These are phyloP conservation scores for Phrixothrix hirtus DNA, from an alignment of 2,888 invertebrate species.

Conservation along the genomic window DNA sequence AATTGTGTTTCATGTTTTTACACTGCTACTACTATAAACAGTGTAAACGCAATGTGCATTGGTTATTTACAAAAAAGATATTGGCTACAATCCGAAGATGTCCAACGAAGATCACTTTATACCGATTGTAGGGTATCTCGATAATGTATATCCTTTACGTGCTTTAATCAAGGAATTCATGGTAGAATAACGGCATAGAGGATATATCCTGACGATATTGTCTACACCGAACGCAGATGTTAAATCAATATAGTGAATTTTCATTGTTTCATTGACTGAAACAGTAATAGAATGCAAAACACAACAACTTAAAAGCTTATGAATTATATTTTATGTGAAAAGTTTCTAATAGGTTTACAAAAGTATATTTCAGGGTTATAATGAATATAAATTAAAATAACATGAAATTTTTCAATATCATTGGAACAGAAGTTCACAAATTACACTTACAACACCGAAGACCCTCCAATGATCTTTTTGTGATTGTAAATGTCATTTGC, in stretches of 20 bases:
- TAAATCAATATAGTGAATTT: conserved; percentile 43
- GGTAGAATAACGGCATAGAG: conserved; percentile 38
- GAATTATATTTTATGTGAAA: background rate
- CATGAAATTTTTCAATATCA: no score
- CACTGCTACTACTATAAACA: conserved; percentile 14
- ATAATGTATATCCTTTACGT: conserved; percentile 51
- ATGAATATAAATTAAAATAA: no score
- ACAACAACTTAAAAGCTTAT: no score
- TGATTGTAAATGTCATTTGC: no score
- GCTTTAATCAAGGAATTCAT: conserved; percentile 50
- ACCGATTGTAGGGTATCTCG: conserved; percentile 40
- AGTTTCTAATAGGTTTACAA: no score
- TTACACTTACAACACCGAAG: no score
- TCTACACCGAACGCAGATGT: conserved; percentile 42
- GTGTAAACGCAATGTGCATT: conserved; percentile 30
- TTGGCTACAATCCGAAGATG: conserved; percentile 15
- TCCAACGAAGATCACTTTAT: conserved; percentile 39
- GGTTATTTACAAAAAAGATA: conserved; percentile 23
- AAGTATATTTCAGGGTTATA: no score
- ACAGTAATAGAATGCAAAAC: conserved; percentile 13
- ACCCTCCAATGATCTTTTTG: no score
- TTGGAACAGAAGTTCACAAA: no score
- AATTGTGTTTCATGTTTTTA: conserved; percentile 17
- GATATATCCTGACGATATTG: conserved; percentile 50
- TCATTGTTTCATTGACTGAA: conserved; percentile 11